Evolutionary conservation across 1,140 invertebrate species (phyloP).

Genomic region (Dryas iulia): DNA sequence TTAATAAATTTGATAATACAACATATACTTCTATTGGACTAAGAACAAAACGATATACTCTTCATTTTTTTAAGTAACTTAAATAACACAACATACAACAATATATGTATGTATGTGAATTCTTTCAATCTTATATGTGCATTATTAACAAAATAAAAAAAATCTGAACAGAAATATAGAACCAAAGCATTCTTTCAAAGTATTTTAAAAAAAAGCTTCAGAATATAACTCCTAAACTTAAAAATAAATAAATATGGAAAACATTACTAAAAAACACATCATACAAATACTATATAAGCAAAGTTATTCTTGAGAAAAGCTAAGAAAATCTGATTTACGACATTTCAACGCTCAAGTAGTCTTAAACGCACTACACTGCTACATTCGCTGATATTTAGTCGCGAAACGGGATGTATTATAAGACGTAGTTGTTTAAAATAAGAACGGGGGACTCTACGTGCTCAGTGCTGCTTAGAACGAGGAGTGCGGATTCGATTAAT

Average conservation of each 20-base stretch:
- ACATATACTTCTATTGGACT: no score
- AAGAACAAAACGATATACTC: no score
- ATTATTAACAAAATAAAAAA: no score
- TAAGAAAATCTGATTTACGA: neutral
- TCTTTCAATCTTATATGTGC: no score
- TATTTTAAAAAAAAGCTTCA: no score
- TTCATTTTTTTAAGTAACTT: no score
- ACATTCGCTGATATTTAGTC: constrained; percentile 80
- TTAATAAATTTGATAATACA: no score
- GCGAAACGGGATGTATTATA: constrained; percentile 79
- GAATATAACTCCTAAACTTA: no score
- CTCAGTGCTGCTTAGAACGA: constrained; percentile 24
- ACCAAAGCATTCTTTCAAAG: no score
- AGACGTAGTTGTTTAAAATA: constrained; percentile 79
- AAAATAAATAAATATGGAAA: neutral
- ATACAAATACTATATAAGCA: neutral
- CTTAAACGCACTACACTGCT: constrained; percentile 49
- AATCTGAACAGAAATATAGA: no score
- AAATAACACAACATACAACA: no score
- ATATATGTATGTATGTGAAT: no score
- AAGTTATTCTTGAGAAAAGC: neutral
- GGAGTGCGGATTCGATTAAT: constrained; percentile 51
- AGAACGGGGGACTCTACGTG: constrained; percentile 48
- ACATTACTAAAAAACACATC: neutral
- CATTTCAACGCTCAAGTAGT: constrained; percentile 21